Evolutionary conservation across 2,113 vertebrate species (phyloP), one percentile per base, ranked within the genome.

Genomic region (Elephantulus edwardii): DNA sequence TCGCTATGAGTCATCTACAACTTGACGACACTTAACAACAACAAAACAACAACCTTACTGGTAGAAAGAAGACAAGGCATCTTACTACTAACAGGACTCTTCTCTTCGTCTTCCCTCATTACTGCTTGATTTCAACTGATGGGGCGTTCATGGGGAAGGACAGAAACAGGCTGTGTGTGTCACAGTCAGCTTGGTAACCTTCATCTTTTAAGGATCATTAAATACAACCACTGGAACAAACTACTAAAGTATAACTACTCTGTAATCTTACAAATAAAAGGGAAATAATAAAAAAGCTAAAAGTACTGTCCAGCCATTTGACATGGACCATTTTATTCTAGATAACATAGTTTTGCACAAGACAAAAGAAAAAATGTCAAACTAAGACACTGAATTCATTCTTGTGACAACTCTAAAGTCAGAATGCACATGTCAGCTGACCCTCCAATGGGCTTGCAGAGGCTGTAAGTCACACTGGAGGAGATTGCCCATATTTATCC

Each of bases 351-450:
- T 83, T 64, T 72, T 62, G 9, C 14, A 28, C 17, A 66, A 88
- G 74, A 46, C 84, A 80, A 91, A 93, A 83, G 79, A 93, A 74
- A 87, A n/a, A n/a, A n/a, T n/a, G n/a, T n/a, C n/a, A n/a, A n/a
- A n/a, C n/a, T n/a, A n/a, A n/a, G n/a, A n/a, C n/a, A n/a, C n/a
- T n/a, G n/a, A n/a, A n/a, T n/a, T n/a, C n/a, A n/a, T n/a, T n/a
- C n/a, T n/a, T n/a, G n/a, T n/a, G n/a, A n/a, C n/a, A n/a, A n/a
- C n/a, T n/a, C n/a, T n/a, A n/a, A n/a, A n/a, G n/a, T n/a, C n/a
- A n/a, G n/a, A n/a, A n/a, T n/a, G n/a, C n/a, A n/a, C n/a, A n/a
- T n/a, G n/a, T n/a, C n/a, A n/a, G n/a, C n/a, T n/a, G n/a, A n/a
- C n/a, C n/a, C n/a, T n/a, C n/a, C n/a, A n/a, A n/a, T n/a, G n/a